Evolutionary conservation across 2,888 invertebrate genomes (phyloP).

Genomic region (Onthophagus sagittarius): DNA sequence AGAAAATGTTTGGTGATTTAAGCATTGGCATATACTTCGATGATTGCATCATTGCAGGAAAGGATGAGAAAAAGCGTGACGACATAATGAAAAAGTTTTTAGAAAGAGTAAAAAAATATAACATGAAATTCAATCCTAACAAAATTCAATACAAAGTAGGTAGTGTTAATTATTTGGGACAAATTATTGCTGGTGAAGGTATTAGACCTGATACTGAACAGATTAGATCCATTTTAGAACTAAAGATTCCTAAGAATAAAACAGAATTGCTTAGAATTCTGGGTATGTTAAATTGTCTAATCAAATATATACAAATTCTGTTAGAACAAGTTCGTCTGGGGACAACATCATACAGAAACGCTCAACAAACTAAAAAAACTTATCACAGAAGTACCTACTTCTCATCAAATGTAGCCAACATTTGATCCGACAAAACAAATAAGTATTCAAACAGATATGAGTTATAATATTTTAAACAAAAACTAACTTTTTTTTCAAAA

Average conservation of each 20-base stretch:
- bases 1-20: conserved; percentile 18
- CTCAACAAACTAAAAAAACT: conserved; percentile 28
- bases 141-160: conserved; percentile 33
- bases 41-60: too few relatives aligned
- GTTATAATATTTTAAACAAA: conserved; percentile 29
- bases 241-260: conserved; percentile 30
- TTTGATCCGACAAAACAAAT: conserved; percentile 27
- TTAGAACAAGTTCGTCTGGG: conserved; percentile 27
- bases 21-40: conserved; percentile 12
- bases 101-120: conserved; percentile 27
- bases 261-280: conserved; percentile 32
- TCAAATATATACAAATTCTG: conserved; percentile 29
- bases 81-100: conserved; percentile 11
- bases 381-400: conserved; percentile 26
- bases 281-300: conserved; percentile 35
- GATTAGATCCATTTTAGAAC: conserved; percentile 23
- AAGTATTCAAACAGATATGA: conserved; percentile 29
- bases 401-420: too few relatives aligned
- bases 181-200: conserved; percentile 26
- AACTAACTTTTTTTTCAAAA: conserved; percentile 32
- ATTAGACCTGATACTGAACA: conserved; percentile 27
- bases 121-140: conserved; percentile 36
- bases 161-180: conserved; percentile 30
- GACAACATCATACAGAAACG: conserved; percentile 21
- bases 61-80: too few relatives aligned